Evolutionary conservation across 1,140 invertebrate genomes (phyloP), one percentile per base, ranked within the genome.

Genomic region (Coelopa frigida): DNA sequence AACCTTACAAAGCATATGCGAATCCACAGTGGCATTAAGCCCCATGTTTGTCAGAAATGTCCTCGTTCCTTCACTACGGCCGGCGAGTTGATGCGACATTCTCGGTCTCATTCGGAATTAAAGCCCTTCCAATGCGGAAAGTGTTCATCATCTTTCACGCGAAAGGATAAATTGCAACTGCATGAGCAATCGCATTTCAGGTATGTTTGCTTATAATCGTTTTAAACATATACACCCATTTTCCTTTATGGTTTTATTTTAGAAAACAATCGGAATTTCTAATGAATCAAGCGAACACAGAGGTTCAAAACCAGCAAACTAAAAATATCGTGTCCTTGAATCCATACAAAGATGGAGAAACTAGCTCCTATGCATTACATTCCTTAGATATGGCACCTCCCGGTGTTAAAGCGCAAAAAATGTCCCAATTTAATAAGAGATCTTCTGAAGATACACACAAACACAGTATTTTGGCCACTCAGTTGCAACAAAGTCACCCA

Each of bases 1-100:
- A 93, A 92, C 71, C 74, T 93, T 4, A 85, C 88, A 48, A 85
- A 91, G 54, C 90, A 94, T 65, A 73, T 90, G 50, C 75, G 88
- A 37, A 81, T 81, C 26, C 84, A 85, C 65, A 78, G 77, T 26
- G 82, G 82, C 1, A 73, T 59, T 72, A 49, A 83, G 49, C 79
- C 79, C 0, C 82, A 84, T 58, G 81, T 84, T 1, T 87, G 84
- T 57, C 80, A 79, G 23, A 71, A 81, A 15, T 87, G 84, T 57
- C 80, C 83, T 37, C 78, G 82, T 48, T 84, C 82, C 27, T 86
- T 85, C 67, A 80, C 83, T 3, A 76, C 81, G 1, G 80, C 82
- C 44, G 74, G 75, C 2, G 84, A 85, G 61, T 55, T 86, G 12
- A 78, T 80, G 49, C 67, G 79, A 22, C 84, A 87, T 70, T 74